phyloP scores from a whole-genome alignment of 2,113 vertebrate genomes.

The Lucifuga dentata region DNA sequence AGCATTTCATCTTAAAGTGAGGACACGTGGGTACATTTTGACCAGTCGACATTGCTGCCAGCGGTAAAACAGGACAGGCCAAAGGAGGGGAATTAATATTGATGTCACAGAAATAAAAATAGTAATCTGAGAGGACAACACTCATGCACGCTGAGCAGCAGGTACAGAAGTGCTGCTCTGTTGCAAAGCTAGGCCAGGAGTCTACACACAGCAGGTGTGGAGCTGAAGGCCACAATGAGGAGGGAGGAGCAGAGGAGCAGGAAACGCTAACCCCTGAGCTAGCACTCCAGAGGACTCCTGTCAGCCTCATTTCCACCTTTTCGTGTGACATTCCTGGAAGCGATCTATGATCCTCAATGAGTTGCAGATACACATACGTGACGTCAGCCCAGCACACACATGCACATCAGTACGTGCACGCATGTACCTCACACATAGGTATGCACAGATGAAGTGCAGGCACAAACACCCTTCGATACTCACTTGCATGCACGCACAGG shows the following conservation, averaged over 20 bases:
- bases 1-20: background rate
- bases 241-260: conserved; percentile 28
- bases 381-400: background rate
- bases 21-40: no score
- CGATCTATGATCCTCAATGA: conserved; percentile 66
- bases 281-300: conserved; percentile 62
- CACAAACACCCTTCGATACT: background rate
- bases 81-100: background rate
- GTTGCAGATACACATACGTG: conserved; percentile 25
- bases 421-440: conserved; percentile 13
- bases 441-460: background rate
- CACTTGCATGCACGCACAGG: conserved; percentile 32
- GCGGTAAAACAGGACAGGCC: no score
- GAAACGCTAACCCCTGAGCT: conserved; percentile 59
- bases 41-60: background rate
- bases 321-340: conserved; percentile 61
- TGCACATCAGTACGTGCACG: conserved; percentile 5
- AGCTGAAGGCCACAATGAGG: conserved; percentile 15
- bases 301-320: conserved; percentile 68
- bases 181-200: background rate
- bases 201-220: conserved; percentile 16
- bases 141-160: background rate
- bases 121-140: conserved; percentile 1
- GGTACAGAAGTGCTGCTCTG: background rate
- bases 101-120: conserved; percentile 10